Evolutionary conservation across 2,888 invertebrate genomes (phyloP).

Genomic region (Eristalinus aeneus): DNA sequence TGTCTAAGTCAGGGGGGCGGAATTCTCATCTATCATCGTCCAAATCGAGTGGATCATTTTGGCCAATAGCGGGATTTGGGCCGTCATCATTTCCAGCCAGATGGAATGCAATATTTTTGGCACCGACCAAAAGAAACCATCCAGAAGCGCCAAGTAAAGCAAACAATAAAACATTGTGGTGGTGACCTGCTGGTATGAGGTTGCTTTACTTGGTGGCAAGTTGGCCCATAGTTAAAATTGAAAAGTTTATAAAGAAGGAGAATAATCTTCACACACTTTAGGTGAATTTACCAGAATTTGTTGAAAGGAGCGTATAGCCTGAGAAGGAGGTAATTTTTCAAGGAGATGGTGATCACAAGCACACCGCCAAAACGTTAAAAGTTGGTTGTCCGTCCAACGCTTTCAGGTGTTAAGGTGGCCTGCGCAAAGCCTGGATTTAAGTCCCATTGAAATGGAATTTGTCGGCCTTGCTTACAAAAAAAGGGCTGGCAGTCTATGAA

Average conservation of each 20-base stretch:
- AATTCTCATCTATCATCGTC: no score
- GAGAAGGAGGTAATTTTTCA: not conserved
- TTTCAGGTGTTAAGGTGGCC: not conserved
- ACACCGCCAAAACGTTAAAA: not conserved
- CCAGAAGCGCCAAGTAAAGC: constrained; percentile 6
- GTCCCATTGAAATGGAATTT: not conserved
- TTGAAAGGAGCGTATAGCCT: not conserved
- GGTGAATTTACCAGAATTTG: not conserved
- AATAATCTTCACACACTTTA: not conserved
- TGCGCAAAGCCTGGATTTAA: constrained; percentile 1
- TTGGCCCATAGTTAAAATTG: not conserved
- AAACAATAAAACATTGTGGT: constrained; percentile 17
- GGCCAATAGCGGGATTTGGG: no score
- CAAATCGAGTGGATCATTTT: no score
- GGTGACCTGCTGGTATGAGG: not conserved
- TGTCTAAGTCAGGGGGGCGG: no score
- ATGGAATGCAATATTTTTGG: not conserved
- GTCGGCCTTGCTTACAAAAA: not conserved
- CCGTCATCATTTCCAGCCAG: no score
- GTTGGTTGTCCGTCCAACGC: not conserved
- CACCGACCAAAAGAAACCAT: constrained; percentile 2
- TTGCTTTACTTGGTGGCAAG: no score
- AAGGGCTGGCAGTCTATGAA: not conserved
- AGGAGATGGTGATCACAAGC: not conserved
- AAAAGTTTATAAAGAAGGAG: not conserved